Percentiles rank a stretch among this genome's conserved stretches.
Conservation (phyloP, 2,888 invertebrate species). For the Heliconius aoede region DNA sequence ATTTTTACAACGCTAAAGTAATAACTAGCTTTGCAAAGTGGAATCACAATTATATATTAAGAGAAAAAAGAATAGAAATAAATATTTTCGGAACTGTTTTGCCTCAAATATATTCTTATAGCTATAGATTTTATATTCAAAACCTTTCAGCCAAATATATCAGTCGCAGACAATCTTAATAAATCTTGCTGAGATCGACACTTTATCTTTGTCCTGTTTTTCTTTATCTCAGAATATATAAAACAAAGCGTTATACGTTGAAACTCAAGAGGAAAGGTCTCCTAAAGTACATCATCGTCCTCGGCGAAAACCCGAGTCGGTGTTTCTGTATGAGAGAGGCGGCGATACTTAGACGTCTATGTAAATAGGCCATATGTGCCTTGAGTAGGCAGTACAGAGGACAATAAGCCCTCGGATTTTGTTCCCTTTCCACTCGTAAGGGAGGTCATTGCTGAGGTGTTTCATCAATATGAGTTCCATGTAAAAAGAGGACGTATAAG, state of each 20-base stretch:
- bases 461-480: slow-evolving; percentile 31
- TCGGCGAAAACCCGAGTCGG: slow-evolving; percentile 31
- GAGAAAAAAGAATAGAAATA: not conserved
- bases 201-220: slow-evolving; percentile 33
- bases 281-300: slow-evolving; percentile 30
- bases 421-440: slow-evolving; percentile 33
- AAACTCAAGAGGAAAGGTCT: slow-evolving; percentile 21
- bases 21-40: too few relatives aligned
- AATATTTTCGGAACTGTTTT: too few relatives aligned
- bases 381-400: slow-evolving; percentile 28
- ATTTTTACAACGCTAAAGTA: too few relatives aligned
- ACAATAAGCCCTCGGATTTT: slow-evolving; percentile 34
- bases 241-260: slow-evolving; percentile 26
- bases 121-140: not conserved
- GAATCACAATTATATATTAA: too few relatives aligned
- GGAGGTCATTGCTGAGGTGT: slow-evolving; percentile 31
- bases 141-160: slow-evolving; percentile 8
- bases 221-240: slow-evolving; percentile 28
- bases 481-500: slow-evolving; percentile 22
- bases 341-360: slow-evolving; percentile 37
- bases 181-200: slow-evolving; percentile 32
- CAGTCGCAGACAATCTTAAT: slow-evolving; percentile 32
- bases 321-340: slow-evolving; percentile 34
- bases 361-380: slow-evolving; percentile 36
- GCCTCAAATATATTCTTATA: too few relatives aligned